phyloP scores from a whole-genome alignment of 2,113 vertebrate genomes.

The Rhinogobius similis region DNA sequence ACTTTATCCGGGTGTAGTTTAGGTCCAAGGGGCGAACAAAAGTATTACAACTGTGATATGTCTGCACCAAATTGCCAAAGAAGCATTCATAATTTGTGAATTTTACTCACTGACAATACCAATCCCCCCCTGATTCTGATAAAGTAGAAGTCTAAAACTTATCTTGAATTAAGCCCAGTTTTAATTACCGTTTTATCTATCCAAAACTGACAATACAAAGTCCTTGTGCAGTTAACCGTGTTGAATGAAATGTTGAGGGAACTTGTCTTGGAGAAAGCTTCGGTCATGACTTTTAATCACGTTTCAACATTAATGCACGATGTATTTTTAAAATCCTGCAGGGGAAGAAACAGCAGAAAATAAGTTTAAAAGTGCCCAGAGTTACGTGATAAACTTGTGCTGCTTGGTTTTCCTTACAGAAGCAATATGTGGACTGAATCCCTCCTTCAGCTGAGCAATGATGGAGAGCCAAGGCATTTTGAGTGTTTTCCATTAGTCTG shows the following conservation, averaged over 20 bases:
- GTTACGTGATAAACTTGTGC: constrained; percentile 20
- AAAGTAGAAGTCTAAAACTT: not conserved
- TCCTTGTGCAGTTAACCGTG: not conserved
- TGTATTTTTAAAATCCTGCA: constrained; percentile 5
- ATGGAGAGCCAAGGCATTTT: constrained; percentile 58
- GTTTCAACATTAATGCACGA: not conserved
- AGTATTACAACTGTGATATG: too few species aligned
- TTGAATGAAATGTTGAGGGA: not conserved
- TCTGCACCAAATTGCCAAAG: too few species aligned
- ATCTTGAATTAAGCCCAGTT: not conserved
- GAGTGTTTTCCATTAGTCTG: constrained; percentile 72
- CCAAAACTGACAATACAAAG: not conserved
- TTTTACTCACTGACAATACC: too few species aligned
- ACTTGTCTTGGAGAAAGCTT: not conserved
- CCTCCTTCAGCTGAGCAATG: constrained; percentile 45
- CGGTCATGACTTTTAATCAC: not conserved
- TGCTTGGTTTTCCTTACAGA: constrained; percentile 44
- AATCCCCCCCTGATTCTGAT: not conserved
- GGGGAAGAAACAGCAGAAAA: constrained; percentile 21
- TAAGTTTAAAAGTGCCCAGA: constrained; percentile 27
- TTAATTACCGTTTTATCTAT: not conserved
- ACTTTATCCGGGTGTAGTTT: too few species aligned
- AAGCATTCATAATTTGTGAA: too few species aligned
- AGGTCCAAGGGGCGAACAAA: too few species aligned
- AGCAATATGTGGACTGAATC: constrained; percentile 50